These are phyloP conservation scores for Salvelinus namaycush DNA, from an alignment of 2,113 vertebrate genomes.

Conservation along the genomic window DNA sequence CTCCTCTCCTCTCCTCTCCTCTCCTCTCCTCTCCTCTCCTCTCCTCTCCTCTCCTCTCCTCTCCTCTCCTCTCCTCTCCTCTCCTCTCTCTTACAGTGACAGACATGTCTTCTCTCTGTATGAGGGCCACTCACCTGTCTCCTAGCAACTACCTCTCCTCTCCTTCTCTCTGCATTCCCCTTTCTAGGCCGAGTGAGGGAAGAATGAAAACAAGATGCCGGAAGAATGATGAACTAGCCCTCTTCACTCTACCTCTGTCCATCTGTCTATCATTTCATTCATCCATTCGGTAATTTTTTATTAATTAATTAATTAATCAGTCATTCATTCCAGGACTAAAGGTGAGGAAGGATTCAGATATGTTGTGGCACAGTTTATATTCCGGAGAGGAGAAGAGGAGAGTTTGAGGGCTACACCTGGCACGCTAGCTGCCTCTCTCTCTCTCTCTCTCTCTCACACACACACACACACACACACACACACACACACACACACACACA, in stretches of 20 bases:
- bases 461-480: constrained; percentile 8
- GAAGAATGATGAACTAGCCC: constrained; percentile 67
- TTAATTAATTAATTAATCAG: too few species aligned
- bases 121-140: constrained; percentile 72
- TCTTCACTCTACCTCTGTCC: constrained; percentile 59
- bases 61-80: neutral
- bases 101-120: neutral
- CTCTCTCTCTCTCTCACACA: neutral
- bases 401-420: neutral
- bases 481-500: constrained; percentile 3
- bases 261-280: constrained; percentile 61
- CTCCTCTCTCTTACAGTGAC: neutral
- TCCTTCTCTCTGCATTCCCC: too few species aligned
- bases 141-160: constrained; percentile 76
- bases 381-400: neutral
- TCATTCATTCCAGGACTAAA: too few species aligned
- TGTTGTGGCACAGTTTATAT: too few species aligned
- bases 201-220: constrained; percentile 66
- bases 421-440: neutral
- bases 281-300: constrained; percentile 40
- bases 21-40: neutral
- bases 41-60: neutral
- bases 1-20: neutral
- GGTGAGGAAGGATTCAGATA: too few species aligned
- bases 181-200: constrained; percentile 58